Evolutionary conservation across 2,888 invertebrate genomes (phyloP), one percentile per base, ranked within the genome.

Genomic region (Eucera pruinosa): DNA sequence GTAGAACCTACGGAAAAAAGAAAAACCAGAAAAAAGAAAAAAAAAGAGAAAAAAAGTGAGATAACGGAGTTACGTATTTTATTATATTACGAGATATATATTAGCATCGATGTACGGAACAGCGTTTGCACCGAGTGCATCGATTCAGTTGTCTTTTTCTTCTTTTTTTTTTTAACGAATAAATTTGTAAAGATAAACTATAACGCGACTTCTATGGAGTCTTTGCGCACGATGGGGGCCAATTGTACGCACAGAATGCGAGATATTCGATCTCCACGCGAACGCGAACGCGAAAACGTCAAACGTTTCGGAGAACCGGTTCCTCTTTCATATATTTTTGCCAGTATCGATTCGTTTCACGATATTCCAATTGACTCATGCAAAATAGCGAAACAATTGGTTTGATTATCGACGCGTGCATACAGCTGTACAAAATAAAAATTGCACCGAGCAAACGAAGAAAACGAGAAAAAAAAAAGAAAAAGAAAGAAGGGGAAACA

Each of bases 201-300:
- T 64, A 60, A 65, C 60, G 58, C 60, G 73, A 81, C 67, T 82
- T 75, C 75, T 71, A 65, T 43, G 70, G 70, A 71, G 68, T 71
- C 73, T 65, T 66, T 57, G 70, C 52, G 72, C 66, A 73, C 60
- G 71, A 77, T 58, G 52, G 82, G 82, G 82, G 80, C 80, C 82
- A 83, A 83, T 74, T 68, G 69, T 68, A 67, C 77, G 77, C 80
- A 82, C 75, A 81, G 75, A 60, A 66, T 62, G 62, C 55, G 66
- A 76, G 48, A 55, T n/a, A n/a, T 69, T 72, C 43, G 52, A 80
- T 76, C 62, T 80, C 65, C 50, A 60, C 15, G 55, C n/a, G n/a
- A n/a, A n/a, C n/a, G n/a, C n/a, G n/a, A n/a, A n/a, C n/a, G n/a
- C n/a, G n/a, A 57, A 27, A 73, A 61, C 70, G 81, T 73, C 15